Percentiles rank a stretch among this genome's conserved stretches.
These are phyloP conservation scores for Verasper variegatus DNA, from an alignment of 2,113 vertebrate species.

Conservation along the genomic window DNA sequence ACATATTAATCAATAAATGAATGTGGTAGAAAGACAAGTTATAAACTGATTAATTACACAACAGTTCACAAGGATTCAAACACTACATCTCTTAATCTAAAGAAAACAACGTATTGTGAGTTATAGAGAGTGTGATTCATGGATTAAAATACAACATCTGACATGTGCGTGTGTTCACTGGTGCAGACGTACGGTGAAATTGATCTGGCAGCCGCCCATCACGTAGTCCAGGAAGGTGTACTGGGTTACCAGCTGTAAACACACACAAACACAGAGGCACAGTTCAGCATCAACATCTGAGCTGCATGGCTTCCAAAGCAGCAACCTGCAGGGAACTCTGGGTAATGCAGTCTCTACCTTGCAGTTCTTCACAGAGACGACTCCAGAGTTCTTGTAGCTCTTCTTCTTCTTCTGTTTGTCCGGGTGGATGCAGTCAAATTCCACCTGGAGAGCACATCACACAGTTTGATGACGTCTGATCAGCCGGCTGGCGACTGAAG, in stretches of 20 bases:
- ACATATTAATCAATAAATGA: neutral
- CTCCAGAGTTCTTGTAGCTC: constrained; percentile 93
- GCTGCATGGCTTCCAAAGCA: neutral
- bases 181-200: constrained; percentile 67
- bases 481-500: neutral
- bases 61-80: too few species aligned
- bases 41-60: neutral
- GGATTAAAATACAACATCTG: neutral
- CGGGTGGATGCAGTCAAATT: constrained; percentile 91
- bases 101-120: neutral
- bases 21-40: neutral
- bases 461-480: neutral
- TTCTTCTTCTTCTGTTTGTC: constrained; percentile 96
- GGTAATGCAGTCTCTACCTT: constrained; percentile 79
- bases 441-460: constrained; percentile 75
- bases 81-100: neutral
- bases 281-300: neutral
- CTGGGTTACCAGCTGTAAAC: constrained; percentile 58
- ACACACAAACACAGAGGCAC: neutral
- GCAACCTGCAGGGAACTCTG: neutral
- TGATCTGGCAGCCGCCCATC: constrained; percentile 79
- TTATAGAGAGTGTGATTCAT: neutral
- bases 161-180: neutral
- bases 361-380: constrained; percentile 87
- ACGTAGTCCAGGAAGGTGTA: constrained; percentile 75